Conservation (phyloP, 2,888 invertebrate species). For the Lepidonotus clava region DNA sequence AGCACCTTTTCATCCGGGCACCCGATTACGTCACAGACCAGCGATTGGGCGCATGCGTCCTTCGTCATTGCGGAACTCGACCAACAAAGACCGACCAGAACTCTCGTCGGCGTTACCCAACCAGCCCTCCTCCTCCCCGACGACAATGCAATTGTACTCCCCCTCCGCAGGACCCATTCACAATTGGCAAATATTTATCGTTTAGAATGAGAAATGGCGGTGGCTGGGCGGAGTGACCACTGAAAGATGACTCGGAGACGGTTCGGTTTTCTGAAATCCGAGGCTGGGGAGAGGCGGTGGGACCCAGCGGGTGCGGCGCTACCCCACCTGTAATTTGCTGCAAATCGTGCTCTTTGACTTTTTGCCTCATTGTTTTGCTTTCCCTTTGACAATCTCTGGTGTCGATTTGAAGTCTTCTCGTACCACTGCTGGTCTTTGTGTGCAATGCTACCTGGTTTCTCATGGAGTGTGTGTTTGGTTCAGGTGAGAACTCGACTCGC, state of each 20-base stretch:
- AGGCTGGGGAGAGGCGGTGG: neutral
- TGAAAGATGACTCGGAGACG: slow-evolving; percentile 6
- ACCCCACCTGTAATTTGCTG: slow-evolving; percentile 34
- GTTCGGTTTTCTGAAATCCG: slow-evolving; percentile 33
- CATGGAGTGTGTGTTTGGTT: too few species aligned
- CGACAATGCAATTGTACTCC: slow-evolving; percentile 13
- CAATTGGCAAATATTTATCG: slow-evolving; percentile 51
- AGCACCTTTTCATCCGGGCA: slow-evolving; percentile 27
- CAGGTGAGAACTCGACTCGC: too few species aligned
- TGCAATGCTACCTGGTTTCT: too few species aligned
- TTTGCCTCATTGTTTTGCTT: neutral
- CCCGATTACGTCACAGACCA: neutral
- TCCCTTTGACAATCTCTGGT: neutral
- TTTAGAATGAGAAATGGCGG: slow-evolving; percentile 27
- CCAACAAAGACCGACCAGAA: neutral
- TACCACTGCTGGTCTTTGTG: neutral
- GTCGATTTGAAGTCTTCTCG: neutral
- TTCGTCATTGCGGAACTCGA: neutral
- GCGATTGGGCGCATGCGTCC: slow-evolving; percentile 36
- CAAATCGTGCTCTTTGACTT: slow-evolving; percentile 36
- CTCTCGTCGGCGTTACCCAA: neutral
- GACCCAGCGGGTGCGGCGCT: neutral
- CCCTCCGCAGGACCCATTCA: neutral
- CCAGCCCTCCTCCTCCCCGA: neutral
- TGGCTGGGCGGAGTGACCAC: neutral